These are phyloP conservation scores for Sander vitreus DNA, from an alignment of 2,113 vertebrate species.

Conservation along the genomic window DNA sequence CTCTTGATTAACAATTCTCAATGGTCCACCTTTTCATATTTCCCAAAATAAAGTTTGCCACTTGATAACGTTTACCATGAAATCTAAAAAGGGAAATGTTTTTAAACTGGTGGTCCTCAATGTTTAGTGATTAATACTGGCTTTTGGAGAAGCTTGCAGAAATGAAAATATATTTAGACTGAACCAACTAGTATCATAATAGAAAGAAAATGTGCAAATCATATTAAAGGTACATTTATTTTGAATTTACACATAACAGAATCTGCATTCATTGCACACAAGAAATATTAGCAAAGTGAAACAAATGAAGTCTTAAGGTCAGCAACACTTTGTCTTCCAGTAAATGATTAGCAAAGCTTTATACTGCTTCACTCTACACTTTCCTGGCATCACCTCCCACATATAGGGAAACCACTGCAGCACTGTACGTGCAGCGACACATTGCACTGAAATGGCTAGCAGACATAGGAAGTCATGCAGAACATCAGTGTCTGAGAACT, in stretches of 20 bases:
- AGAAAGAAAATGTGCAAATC: background rate
- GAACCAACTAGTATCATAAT: background rate
- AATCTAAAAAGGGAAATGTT: background rate
- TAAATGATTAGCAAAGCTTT: conserved; percentile 61
- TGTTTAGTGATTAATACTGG: background rate
- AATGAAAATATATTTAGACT: background rate
- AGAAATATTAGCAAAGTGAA: background rate
- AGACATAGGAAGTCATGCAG: conserved; percentile 77
- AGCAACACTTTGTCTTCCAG: conserved; percentile 63
- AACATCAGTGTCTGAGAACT: conserved; percentile 39
- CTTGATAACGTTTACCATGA: background rate
- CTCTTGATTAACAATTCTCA: background rate
- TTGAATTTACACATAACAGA: background rate
- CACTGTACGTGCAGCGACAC: conserved; percentile 37
- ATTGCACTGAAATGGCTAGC: conserved; percentile 54
- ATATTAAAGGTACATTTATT: background rate
- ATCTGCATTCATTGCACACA: background rate
- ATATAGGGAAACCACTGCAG: conserved; percentile 70
- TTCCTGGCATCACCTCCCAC: conserved; percentile 79
- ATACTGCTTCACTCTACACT: conserved; percentile 29
- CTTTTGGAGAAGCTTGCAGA: background rate
- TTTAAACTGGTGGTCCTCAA: background rate
- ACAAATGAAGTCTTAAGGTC: conserved; percentile 15
- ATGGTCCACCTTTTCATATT: background rate
- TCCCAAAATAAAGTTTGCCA: background rate